Base-by-base conservation (phyloP, 2,797 vertebrate species). In the Rhinogobio ventralis region DNA sequence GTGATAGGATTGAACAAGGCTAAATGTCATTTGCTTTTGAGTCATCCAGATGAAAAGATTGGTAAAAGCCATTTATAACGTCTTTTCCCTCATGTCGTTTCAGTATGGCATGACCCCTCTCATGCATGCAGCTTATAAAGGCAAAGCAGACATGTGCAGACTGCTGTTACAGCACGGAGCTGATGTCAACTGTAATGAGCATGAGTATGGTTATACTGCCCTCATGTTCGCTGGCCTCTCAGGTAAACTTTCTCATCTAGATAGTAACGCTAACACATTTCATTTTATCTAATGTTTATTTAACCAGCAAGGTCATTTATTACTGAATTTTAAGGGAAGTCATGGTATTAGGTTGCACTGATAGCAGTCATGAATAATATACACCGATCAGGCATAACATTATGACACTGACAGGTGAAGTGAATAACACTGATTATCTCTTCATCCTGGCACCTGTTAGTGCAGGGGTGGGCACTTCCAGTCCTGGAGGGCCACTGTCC, bases 101-200 rank as follows among this genome's bases (percentile, higher is more conserved):
- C 90, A 99, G 98, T 96, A 98, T 78, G 98, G 97, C 80, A 99
- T 99, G 98, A 99, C 97, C 2, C 98, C 97, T 42, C 96, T 99
- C 80, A 99, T 99, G 98, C 98, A 99, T 0, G 97, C 97, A 0
- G 97, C 97, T 0, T 99, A 98, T 92, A 99, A 99, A 91, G 97
- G 97, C 55, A 98, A 98, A 87, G 94, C 95, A 1, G 97, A 98
- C 81, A 96, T 99, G 96, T 99, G 98, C 93, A 95, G 92, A 81
- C 87, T 99, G 89, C 95, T 99, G 23, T 89, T 99, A 89, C 95
- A 96, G 36, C 98, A 99, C 0, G 97, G 97, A 45, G 98, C 98
- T 0, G 96, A 99, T 6, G 97, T 99, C 0, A 99, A 98, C 86
- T 97, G 97, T 87, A 98, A 99, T 0, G 92, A 99, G 11, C 98